These are phyloP conservation scores for Heterotilapia buettikoferi DNA, from an alignment of 2,113 vertebrate species.

Conservation along the genomic window DNA sequence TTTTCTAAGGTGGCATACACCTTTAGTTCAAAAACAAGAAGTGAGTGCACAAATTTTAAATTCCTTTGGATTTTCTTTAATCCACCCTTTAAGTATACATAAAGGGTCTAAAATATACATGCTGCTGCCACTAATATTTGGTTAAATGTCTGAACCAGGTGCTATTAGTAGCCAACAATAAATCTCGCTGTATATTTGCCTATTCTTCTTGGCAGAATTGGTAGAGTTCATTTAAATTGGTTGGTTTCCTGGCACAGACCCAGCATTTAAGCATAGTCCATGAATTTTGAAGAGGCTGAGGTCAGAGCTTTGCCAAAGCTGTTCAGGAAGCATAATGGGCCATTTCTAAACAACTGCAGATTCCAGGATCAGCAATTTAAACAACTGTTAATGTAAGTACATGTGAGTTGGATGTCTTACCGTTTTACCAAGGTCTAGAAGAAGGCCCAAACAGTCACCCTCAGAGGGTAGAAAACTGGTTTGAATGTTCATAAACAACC, in stretches of 20 bases:
- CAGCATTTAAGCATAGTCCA: background rate
- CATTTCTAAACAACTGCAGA: background rate
- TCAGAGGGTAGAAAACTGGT: background rate
- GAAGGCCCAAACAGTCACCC: background rate
- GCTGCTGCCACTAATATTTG: background rate
- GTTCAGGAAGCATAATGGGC: background rate
- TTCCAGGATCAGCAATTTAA: background rate
- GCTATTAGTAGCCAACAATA: background rate
- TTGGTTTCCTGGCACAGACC: background rate
- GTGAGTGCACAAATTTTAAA: background rate
- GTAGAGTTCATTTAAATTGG: background rate
- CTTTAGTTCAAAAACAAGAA: background rate
- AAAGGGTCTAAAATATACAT: background rate
- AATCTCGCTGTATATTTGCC: background rate
- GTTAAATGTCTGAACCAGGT: background rate
- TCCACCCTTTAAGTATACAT: background rate
- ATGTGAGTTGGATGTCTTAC: background rate
- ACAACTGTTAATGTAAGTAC: background rate
- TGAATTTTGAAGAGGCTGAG: background rate
- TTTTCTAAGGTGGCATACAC: background rate
- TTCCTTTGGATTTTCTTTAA: background rate
- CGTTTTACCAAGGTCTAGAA: background rate
- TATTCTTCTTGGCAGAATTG: background rate
- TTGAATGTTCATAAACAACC: background rate
- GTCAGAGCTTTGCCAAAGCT: background rate